phyloP scores from a whole-genome alignment of 2,113 vertebrate species.

The Microcebus murinus region DNA sequence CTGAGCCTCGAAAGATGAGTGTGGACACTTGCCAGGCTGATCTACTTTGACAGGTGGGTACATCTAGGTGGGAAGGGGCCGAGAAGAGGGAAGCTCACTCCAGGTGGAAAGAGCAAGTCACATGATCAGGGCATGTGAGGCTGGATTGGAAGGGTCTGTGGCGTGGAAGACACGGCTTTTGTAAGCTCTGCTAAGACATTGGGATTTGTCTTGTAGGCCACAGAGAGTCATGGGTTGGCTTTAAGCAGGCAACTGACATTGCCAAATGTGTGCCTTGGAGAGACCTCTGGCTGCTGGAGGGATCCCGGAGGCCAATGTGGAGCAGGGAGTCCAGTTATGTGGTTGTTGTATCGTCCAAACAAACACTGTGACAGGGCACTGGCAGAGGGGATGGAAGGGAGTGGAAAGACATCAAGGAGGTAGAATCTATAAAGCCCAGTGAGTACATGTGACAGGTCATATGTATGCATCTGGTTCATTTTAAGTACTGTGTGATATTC shows the following conservation, averaged over 20 bases:
- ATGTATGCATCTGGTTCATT: too few relatives aligned
- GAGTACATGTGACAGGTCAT: neutral
- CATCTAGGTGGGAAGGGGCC: neutral
- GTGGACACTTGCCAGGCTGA: neutral
- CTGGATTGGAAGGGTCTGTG: neutral
- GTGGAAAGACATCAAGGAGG: neutral
- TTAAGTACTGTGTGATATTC: neutral
- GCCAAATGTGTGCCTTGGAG: neutral
- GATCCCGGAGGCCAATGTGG: neutral
- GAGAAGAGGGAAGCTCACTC: neutral
- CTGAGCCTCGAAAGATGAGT: neutral
- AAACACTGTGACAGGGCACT: neutral
- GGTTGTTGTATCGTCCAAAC: neutral
- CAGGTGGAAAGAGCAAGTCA: neutral
- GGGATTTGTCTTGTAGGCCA: neutral
- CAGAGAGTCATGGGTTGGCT: too few relatives aligned
- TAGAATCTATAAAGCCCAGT: rapidly evolving
- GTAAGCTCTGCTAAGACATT: neutral
- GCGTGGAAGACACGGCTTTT: neutral
- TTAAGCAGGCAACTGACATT: neutral
- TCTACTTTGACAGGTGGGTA: neutral
- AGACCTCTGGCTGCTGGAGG: neutral
- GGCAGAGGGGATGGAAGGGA: neutral
- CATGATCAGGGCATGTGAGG: neutral
- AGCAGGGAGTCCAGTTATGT: neutral